These are phyloP conservation scores for Nibea albiflora DNA, from an alignment of 2,113 vertebrate genomes.

Conservation along the genomic window DNA sequence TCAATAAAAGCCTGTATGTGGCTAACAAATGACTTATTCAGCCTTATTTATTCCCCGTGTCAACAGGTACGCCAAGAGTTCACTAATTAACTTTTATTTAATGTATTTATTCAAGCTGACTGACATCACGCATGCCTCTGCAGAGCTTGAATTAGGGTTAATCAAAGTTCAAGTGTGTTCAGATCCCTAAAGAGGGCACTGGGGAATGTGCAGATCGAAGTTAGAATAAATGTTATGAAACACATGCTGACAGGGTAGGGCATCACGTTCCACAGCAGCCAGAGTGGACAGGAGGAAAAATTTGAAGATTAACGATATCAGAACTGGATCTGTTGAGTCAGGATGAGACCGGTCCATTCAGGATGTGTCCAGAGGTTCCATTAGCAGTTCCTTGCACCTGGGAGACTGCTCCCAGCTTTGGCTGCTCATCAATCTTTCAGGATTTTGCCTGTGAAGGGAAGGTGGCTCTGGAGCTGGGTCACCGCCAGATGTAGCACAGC, in stretches of 20 bases:
- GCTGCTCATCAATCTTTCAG: conserved; percentile 76
- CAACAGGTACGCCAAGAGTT: conserved; percentile 15
- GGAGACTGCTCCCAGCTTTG: conserved; percentile 11
- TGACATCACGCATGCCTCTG: conserved; percentile 11
- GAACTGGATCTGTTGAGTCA: conserved; percentile 34
- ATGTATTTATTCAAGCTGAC: conserved; percentile 33
- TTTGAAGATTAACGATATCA: conserved; percentile 4
- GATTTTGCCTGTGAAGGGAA: conserved; percentile 44
- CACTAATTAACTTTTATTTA: conserved; percentile 11
- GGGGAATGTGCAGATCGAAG: conserved; percentile 34
- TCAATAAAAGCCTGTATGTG: background rate
- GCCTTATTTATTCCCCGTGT: conserved; percentile 13
- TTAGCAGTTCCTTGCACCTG: conserved; percentile 63
- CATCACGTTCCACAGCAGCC: conserved; percentile 10
- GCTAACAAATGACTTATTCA: background rate
- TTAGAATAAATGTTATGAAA: conserved; percentile 46
- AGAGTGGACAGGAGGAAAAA: conserved; percentile 11
- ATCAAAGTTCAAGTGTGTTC: conserved; percentile 61
- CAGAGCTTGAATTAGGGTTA: conserved; percentile 48
- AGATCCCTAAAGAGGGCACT: conserved; percentile 42
- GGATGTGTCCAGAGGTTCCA: conserved; percentile 46
- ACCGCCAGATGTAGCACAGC: conserved; percentile 39
- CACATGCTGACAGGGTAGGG: conserved; percentile 27
- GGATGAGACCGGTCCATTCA: conserved; percentile 31
- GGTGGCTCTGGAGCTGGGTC: conserved; percentile 52